phyloP scores from a whole-genome alignment of 2,113 vertebrate genomes.

The Vicugna pacos region DNA sequence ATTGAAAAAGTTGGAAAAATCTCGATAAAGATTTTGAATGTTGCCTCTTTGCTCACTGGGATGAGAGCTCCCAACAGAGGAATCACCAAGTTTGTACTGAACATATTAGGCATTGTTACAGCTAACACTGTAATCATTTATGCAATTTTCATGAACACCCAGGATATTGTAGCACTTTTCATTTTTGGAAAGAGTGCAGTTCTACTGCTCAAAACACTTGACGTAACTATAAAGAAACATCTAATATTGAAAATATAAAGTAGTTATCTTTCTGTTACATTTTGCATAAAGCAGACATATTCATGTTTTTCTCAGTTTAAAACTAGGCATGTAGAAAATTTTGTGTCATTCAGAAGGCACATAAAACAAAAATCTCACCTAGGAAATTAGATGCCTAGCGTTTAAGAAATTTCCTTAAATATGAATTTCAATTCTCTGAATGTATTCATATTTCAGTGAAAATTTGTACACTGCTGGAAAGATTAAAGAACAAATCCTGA shows the following conservation, averaged over 20 bases:
- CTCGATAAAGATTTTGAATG: slow-evolving; percentile 40
- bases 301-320: slow-evolving; percentile 40
- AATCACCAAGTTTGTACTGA: slow-evolving; percentile 15
- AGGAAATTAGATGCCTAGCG: not conserved
- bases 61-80: not conserved
- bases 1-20: slow-evolving; percentile 67
- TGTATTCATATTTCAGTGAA: slow-evolving; percentile 1
- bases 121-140: slow-evolving; percentile 36
- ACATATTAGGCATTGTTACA: slow-evolving; percentile 33
- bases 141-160: slow-evolving; percentile 46
- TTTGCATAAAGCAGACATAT: slow-evolving; percentile 27
- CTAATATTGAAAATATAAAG: slow-evolving; percentile 2
- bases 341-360: not conserved
- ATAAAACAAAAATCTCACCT: not conserved
- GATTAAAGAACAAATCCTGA: not conserved
- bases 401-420: slow-evolving; percentile 11
- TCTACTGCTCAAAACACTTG: slow-evolving; percentile 42
- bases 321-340: not conserved
- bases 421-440: not conserved
- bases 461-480: not conserved
- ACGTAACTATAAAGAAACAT: not conserved
- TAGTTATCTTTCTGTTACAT: slow-evolving; percentile 48
- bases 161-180: not conserved
- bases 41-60: not conserved
- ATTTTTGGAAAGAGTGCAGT: slow-evolving; percentile 1